These are phyloP conservation scores for Australoheros facetus DNA, from an alignment of 2,797 vertebrate genomes.

Conservation along the genomic window DNA sequence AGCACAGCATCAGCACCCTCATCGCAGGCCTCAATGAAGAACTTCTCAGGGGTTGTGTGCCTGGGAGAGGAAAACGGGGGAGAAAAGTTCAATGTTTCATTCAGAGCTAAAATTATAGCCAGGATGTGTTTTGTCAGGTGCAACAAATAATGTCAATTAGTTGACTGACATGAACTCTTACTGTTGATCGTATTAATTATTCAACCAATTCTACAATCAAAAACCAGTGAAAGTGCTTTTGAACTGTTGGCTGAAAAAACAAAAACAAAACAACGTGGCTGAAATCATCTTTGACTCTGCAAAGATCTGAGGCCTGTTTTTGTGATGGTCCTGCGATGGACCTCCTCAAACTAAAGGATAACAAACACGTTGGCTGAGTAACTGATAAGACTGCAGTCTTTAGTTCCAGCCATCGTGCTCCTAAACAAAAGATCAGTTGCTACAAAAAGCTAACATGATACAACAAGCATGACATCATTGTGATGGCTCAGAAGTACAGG, in stretches of 20 bases:
- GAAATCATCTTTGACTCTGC: neutral
- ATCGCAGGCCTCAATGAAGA: conserved; percentile 96
- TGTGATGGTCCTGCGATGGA: neutral
- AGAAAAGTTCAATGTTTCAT: neutral
- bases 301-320: accelerated
- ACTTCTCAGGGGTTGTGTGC: conserved; percentile 94
- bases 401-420: neutral
- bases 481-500: neutral
- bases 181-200: neutral
- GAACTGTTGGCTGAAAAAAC: too few relatives aligned
- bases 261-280: neutral
- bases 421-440: neutral
- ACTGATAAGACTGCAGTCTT: neutral
- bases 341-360: neutral
- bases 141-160: neutral
- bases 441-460: neutral
- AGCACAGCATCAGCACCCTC: conserved; percentile 92
- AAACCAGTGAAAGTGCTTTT: neutral
- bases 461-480: accelerated
- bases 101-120: neutral
- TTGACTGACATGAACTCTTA: neutral
- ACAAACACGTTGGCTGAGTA: neutral
- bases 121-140: neutral
- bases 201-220: neutral
- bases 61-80: conserved; percentile 63